Percentiles rank a stretch among this genome's conserved stretches.
Evolutionary conservation across 2,888 invertebrate genomes (phyloP).

Genomic region (Pecten maximus): DNA sequence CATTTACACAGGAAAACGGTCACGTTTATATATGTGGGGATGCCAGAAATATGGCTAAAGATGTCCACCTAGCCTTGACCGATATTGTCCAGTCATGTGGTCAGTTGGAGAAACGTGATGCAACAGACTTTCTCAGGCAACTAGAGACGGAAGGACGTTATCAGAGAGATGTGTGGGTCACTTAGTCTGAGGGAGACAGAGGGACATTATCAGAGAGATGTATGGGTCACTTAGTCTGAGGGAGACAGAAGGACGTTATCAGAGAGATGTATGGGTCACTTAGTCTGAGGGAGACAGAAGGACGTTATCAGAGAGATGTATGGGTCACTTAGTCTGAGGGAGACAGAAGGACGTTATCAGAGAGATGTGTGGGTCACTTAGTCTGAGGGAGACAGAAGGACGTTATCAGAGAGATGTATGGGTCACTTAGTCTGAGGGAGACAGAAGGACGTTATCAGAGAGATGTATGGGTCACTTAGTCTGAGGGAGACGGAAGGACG

Average conservation of each 20-base stretch:
- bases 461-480: too few species aligned
- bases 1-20: constrained; percentile 88
- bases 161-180: constrained; percentile 91
- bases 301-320: too few species aligned
- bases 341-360: too few species aligned
- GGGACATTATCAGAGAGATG: background rate
- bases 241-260: background rate
- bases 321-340: too few species aligned
- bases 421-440: too few species aligned
- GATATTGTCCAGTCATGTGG: constrained; percentile 84
- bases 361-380: too few species aligned
- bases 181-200: constrained; percentile 44
- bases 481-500: too few species aligned
- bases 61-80: constrained; percentile 90
- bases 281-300: too few species aligned
- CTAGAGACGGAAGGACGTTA: constrained; percentile 87
- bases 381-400: too few species aligned
- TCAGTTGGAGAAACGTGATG: constrained; percentile 84
- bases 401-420: too few species aligned
- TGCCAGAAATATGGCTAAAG: constrained; percentile 95
- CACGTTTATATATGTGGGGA: constrained; percentile 83
- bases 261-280: background rate
- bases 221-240: background rate
- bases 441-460: too few species aligned
- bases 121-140: constrained; percentile 85